Base-by-base conservation (phyloP, 2,797 vertebrate species). In the Pseudochirops corinnae region DNA sequence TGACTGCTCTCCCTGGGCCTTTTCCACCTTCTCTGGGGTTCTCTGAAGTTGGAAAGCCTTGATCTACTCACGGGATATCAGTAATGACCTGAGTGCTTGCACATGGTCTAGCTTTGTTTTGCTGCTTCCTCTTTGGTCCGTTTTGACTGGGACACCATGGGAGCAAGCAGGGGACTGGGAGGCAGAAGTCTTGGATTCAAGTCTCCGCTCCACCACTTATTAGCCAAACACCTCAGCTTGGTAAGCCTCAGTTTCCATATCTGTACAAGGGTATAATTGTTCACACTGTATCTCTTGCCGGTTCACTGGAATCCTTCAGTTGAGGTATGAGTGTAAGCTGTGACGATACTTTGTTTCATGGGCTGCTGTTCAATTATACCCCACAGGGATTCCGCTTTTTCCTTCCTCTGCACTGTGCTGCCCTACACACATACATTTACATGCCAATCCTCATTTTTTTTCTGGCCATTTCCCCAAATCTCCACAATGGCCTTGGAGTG, bases 401-500 rank as follows among this genome's bases (percentile, higher is more conserved):
- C 95, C 62, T 60, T 2, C 94, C 82, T 60, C 33, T 90, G 52
- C 67, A 62, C 56, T 92, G 56, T 39, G 91, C 62, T 10, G 21
- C 7, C 91, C 52, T 93, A n/a, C 11, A 93, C 7, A n/a, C 90
- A 93, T 10, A 18, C 18, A 9, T 92, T 95, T 93, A 96, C 12
- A 55, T 91, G 50, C 91, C 10, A 92, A 82, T 62, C 53, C 53
- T 56, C 33, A 56, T 95, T 57, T 74, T 56, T 31, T 90, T 95
- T 94, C 55, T 95, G 90, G n/a, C n/a, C 33, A 74, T 21, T 95
- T 92, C 39, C 94, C 18, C 87, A 90, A 91, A 55, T 93, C 93
- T 96, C 94, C 55, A 93, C 90, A 67, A 31, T 93, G 93, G 28
- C 56, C 90, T 94, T 95, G 92, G 50, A 93, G 28, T 60, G 33